phyloP scores from a whole-genome alignment of 2,888 invertebrate genomes.

The Latrodectus elegans region DNA sequence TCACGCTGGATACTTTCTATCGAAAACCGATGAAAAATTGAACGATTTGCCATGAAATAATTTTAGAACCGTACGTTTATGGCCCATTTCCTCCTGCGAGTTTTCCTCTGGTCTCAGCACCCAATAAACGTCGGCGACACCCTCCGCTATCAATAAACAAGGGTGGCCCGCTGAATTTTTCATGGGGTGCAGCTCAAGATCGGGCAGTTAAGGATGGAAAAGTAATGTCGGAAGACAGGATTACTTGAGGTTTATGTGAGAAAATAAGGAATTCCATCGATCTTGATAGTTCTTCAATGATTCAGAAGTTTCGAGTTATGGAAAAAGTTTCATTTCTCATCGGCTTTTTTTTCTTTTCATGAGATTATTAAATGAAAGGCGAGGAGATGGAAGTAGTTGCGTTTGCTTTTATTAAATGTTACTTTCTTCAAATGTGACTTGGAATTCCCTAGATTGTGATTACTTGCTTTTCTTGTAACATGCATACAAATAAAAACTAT shows the following conservation, averaged over 20 bases:
- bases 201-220: conserved; percentile 28
- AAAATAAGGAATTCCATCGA: conserved; percentile 52
- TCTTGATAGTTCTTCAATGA: conserved; percentile 32
- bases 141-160: conserved; percentile 56
- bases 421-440: too few species aligned
- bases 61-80: conserved; percentile 55
- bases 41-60: conserved; percentile 59
- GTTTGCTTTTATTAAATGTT: too few species aligned
- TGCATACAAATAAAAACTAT: too few species aligned
- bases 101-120: conserved; percentile 50
- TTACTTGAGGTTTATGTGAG: conserved; percentile 52
- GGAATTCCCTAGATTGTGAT: too few species aligned
- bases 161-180: conserved; percentile 53
- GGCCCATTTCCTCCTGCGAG: conserved; percentile 45
- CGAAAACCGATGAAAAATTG: conserved; percentile 63
- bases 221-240: conserved; percentile 34
- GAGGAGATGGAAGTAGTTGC: not conserved
- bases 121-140: conserved; percentile 62
- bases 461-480: too few species aligned
- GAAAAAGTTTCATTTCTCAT: conserved; percentile 9
- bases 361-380: not conserved
- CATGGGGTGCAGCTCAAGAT: conserved; percentile 27
- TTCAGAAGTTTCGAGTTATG: conserved; percentile 36
- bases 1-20: conserved; percentile 16
- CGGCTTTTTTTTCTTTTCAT: not conserved